Percentiles rank a stretch among this genome's conserved stretches.
Evolutionary conservation across 30 jellyfish, hydroid and myxozoan genomes (phyloP).

Genomic region (Turritopsis dohrnii): DNA sequence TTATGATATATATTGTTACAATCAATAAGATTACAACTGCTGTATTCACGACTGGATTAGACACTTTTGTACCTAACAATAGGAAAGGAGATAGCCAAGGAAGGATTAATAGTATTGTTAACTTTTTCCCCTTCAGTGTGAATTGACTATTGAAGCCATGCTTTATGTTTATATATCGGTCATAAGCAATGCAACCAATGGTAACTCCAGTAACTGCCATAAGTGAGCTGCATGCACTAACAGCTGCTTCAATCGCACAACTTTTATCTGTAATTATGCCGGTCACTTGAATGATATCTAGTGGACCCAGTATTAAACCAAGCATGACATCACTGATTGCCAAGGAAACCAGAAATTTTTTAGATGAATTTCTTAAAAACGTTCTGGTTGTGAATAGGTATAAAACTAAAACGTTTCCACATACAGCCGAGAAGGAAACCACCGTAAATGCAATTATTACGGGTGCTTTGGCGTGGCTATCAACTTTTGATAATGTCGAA

Average conservation of each 20-base stretch:
- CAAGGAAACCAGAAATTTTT: background rate
- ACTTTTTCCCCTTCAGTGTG: background rate
- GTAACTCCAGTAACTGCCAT: conserved; percentile 1
- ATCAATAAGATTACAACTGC: background rate
- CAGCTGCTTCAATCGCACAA: background rate
- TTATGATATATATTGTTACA: background rate
- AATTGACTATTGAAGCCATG: background rate
- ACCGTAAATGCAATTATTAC: background rate
- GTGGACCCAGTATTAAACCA: background rate
- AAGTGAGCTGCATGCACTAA: background rate
- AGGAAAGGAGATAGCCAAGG: conserved; percentile 4
- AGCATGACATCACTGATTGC: background rate
- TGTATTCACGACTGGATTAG: background rate
- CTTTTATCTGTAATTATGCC: background rate
- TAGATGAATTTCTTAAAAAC: background rate
- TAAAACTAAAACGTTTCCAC: background rate
- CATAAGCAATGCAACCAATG: conserved; percentile 10
- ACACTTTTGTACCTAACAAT: background rate
- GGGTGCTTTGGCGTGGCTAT: background rate
- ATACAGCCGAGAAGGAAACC: background rate
- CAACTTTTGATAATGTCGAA: background rate
- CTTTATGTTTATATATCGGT: background rate
- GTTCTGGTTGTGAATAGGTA: background rate
- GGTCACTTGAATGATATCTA: background rate
- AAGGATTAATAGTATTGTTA: background rate